phyloP scores from a whole-genome alignment of 2,113 vertebrate genomes.

The Tachycineta bicolor region DNA sequence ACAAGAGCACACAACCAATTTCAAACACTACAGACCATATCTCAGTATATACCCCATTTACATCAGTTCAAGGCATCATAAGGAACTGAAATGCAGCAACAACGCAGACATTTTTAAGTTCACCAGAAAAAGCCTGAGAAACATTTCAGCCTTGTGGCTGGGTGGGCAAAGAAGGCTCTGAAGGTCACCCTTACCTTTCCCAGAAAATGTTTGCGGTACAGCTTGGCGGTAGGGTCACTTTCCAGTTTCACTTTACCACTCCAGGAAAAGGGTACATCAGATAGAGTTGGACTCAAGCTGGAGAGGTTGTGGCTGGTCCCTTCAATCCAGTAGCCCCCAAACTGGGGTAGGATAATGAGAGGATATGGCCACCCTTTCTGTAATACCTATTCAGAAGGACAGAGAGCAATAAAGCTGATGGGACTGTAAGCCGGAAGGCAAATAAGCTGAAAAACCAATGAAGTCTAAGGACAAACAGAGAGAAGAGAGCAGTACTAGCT shows the following conservation, averaged over 20 bases:
- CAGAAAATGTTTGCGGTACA: conserved; percentile 84
- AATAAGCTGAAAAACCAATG: background rate
- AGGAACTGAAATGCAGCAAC: background rate
- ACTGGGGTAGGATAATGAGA: conserved; percentile 83
- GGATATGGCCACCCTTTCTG: conserved; percentile 81
- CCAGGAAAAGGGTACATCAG: conserved; percentile 58
- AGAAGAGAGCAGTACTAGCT: background rate
- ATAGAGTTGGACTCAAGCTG: conserved; percentile 72
- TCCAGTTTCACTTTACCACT: conserved; percentile 84
- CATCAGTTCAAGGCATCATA: background rate
- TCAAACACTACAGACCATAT: background rate
- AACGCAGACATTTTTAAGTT: background rate
- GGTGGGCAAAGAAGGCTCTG: background rate
- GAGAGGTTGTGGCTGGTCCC: conserved; percentile 72
- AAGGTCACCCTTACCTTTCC: conserved; percentile 76
- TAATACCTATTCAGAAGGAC: conserved; percentile 68
- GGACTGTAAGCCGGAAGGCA: background rate
- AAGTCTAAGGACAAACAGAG: background rate
- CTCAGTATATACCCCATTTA: background rate
- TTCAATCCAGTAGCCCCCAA: conserved; percentile 90
- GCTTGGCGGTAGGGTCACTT: conserved; percentile 83
- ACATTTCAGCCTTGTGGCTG: background rate
- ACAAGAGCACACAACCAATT: background rate
- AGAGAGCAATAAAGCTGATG: background rate
- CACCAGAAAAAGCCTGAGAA: background rate